phyloP scores from a whole-genome alignment of 2,113 vertebrate species.

The Ranitomeya imitator region DNA sequence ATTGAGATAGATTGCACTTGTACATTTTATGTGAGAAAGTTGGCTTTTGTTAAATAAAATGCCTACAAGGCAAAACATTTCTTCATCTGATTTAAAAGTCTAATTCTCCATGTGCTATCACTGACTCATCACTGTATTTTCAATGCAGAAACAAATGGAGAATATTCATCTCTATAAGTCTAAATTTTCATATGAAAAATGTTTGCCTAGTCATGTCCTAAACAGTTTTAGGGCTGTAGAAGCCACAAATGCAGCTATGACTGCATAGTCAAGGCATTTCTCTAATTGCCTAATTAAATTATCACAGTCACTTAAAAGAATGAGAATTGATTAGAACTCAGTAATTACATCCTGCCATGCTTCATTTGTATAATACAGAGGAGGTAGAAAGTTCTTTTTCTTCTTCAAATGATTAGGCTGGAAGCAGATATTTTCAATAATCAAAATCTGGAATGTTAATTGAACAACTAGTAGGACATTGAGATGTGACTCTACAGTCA shows the following conservation, averaged over 20 bases:
- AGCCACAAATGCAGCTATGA: constrained; percentile 39
- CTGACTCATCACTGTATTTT: constrained; percentile 46
- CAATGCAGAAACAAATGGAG: constrained; percentile 31
- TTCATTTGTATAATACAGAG: constrained; percentile 52
- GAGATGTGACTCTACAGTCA: not conserved
- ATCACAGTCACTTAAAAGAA: constrained; percentile 55
- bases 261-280: constrained; percentile 46
- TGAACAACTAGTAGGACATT: constrained; percentile 3
- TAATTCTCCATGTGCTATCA: constrained; percentile 29
- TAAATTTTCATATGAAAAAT: constrained; percentile 39
- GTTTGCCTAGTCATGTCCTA: constrained; percentile 48
- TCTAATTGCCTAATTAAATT: constrained; percentile 56
- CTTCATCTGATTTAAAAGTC: constrained; percentile 49
- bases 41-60: constrained; percentile 40
- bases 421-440: constrained; percentile 51
- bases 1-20: constrained; percentile 41
- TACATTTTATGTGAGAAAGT: not conserved
- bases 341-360: constrained; percentile 53
- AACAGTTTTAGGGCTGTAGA: constrained; percentile 28
- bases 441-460: constrained; percentile 46
- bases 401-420: constrained; percentile 43
- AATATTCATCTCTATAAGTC: constrained; percentile 26
- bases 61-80: constrained; percentile 43
- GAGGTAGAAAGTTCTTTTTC: constrained; percentile 39
- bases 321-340: constrained; percentile 52